Evolutionary conservation across 2,113 vertebrate species (phyloP).

Genomic region (Alaudala cheleensis): DNA sequence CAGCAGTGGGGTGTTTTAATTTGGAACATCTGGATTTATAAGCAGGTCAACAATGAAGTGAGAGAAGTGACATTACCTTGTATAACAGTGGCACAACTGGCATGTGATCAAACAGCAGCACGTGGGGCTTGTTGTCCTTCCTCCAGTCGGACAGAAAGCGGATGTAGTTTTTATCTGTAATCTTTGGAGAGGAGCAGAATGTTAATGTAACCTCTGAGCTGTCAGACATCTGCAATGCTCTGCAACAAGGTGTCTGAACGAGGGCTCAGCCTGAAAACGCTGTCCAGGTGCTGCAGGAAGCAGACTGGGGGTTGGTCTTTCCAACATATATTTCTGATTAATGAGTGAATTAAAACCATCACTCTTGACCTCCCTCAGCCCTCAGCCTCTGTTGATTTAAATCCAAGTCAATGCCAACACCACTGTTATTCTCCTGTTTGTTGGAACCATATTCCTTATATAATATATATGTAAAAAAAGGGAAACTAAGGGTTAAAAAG

Average conservation of each 20-base stretch:
- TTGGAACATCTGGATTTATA: too few relatives aligned
- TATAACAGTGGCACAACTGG: conserved; percentile 83
- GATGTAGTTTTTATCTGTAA: conserved; percentile 89
- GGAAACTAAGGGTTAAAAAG: not conserved
- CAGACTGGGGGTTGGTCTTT: not conserved
- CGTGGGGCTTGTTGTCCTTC: conserved; percentile 91
- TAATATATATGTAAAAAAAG: not conserved
- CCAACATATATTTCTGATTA: not conserved
- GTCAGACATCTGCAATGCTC: accelerated
- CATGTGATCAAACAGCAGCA: conserved; percentile 92
- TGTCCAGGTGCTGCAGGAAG: not conserved
- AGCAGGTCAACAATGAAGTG: accelerated
- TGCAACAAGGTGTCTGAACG: not conserved
- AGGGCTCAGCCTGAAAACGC: not conserved
- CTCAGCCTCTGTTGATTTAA: not conserved
- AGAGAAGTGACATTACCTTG: conserved; percentile 77
- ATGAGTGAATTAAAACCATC: not conserved
- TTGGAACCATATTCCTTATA: not conserved
- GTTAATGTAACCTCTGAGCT: not conserved
- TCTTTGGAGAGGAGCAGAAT: conserved; percentile 66
- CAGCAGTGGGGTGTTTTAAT: accelerated
- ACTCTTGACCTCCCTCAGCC: not conserved
- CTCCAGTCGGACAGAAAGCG: conserved; percentile 90
- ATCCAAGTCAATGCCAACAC: not conserved
- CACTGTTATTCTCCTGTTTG: not conserved